Base-by-base conservation (phyloP, 2,888 invertebrate species). In the Phaonia tiefii region DNA sequence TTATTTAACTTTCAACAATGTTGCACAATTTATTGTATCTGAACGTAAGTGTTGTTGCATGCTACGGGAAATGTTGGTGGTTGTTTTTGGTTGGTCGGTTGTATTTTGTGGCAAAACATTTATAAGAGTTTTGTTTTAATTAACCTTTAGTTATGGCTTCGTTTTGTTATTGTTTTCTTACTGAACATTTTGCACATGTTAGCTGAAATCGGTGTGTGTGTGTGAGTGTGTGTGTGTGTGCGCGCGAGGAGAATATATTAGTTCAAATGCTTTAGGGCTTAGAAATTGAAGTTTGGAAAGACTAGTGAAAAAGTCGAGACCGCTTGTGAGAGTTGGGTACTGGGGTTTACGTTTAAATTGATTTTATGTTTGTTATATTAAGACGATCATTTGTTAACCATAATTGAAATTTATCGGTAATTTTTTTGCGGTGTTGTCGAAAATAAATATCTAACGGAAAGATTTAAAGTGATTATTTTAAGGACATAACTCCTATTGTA, bases 1-100 rank as follows among this genome's bases (percentile, higher is more conserved):
- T 77, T 80, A 80, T 80, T 80, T 80, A 77, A 80, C 71, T 71
- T 74, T 51, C 65, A 60, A 80, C 76, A 80, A 74, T 80, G 80
- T 80, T 80, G 77, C 80, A 80, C 80, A 80, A 77, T 80, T 77
- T 77, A 80, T 80, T 67, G 70, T 58, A 65, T 63, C 65, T 74
- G 17, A 4, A 3, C 8, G n/a, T 8, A 37, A 63, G 63, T 63
- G 63, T 63, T 63, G 63, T 63, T 42, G 63, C 63, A 63, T 69
- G 51, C 39, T 69, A 15, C 25, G 3, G 2, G 54, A 31, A 17
- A 25, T 60, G 7, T 25, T 63, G 54, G 22, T 49, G 44, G 66
- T 11, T 39, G 60, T 5, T 42, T n/a, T 31, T 31, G 31, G 70
- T 42, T 72, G 49, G 15, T 13, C 8, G 25, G 15, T 11, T 15